These are phyloP conservation scores for Micromys minutus DNA, from an alignment of 2,113 vertebrate genomes.

Conservation along the genomic window DNA sequence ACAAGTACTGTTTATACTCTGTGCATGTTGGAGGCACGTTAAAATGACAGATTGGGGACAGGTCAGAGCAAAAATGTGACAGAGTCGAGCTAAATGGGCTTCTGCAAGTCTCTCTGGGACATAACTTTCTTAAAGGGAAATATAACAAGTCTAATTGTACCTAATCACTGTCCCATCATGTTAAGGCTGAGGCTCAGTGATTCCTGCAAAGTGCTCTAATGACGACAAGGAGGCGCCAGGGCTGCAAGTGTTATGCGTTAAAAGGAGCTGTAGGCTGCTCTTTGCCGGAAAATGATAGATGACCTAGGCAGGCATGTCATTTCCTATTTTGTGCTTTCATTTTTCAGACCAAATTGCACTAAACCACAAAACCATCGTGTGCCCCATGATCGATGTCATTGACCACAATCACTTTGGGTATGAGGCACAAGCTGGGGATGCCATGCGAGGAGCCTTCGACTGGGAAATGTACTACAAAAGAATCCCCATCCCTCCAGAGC, in stretches of 20 bases:
- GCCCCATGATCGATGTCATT: constrained; percentile 96
- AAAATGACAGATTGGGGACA: constrained; percentile 89
- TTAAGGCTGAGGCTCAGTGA: constrained; percentile 74
- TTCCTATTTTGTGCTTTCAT: constrained; percentile 86
- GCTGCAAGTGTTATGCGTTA: background rate
- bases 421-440: constrained; percentile 93
- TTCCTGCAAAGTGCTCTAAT: constrained; percentile 71
- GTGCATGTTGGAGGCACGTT: constrained; percentile 52
- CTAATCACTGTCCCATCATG: constrained; percentile 84
- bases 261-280: constrained; percentile 37
- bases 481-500: constrained; percentile 93
- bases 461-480: constrained; percentile 98
- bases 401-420: constrained; percentile 97
- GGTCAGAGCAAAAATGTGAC: constrained; percentile 82
- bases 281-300: constrained; percentile 81
- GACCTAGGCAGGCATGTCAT: constrained; percentile 81
- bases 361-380: constrained; percentile 94
- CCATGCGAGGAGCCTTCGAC: constrained; percentile 95
- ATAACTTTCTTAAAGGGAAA: constrained; percentile 84
- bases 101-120: constrained; percentile 83
- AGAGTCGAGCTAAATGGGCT: constrained; percentile 81
- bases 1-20: constrained; percentile 72
- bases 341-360: constrained; percentile 94
- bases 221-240: constrained; percentile 55
- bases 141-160: constrained; percentile 83